These are phyloP conservation scores for Nannobrachium achirus DNA, from an alignment of 2,113 vertebrate genomes.

Conservation along the genomic window DNA sequence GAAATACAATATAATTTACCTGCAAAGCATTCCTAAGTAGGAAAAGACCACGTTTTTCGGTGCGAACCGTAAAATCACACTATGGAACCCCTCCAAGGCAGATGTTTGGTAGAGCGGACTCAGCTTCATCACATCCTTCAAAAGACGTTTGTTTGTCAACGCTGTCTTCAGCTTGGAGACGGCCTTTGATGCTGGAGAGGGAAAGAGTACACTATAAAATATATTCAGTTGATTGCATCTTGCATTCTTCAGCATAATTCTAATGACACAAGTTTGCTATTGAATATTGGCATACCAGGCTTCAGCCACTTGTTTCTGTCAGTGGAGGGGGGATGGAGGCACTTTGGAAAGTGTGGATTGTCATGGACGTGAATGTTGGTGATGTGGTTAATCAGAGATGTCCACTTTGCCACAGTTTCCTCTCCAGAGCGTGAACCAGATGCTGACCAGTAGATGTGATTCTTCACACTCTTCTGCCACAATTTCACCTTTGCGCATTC, in stretches of 20 bases:
- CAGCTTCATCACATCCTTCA: background rate
- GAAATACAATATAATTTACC: background rate
- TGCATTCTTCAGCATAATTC: background rate
- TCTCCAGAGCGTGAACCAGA: background rate
- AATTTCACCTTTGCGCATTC: background rate
- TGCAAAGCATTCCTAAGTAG: background rate
- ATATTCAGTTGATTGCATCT: no score
- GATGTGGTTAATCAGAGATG: background rate
- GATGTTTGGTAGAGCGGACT: background rate
- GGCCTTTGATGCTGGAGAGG: background rate
- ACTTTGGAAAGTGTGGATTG: background rate
- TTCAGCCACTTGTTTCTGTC: no score
- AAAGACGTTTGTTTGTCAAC: background rate
- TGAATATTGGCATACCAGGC: background rate
- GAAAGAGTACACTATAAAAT: background rate
- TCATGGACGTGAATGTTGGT: background rate
- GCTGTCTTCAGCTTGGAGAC: background rate
- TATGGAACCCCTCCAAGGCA: constrained; percentile 1
- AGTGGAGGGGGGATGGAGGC: background rate
- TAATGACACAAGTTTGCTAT: background rate
- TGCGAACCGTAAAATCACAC: background rate
- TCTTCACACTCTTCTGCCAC: background rate
- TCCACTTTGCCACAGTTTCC: constrained; percentile 6
- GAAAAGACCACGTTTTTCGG: constrained; percentile 1
- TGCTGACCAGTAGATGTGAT: background rate